Percentiles rank a stretch among this genome's conserved stretches.
These are phyloP conservation scores for Trichonephila inaurata DNA, from an alignment of 1,140 invertebrate species.

Conservation along the genomic window DNA sequence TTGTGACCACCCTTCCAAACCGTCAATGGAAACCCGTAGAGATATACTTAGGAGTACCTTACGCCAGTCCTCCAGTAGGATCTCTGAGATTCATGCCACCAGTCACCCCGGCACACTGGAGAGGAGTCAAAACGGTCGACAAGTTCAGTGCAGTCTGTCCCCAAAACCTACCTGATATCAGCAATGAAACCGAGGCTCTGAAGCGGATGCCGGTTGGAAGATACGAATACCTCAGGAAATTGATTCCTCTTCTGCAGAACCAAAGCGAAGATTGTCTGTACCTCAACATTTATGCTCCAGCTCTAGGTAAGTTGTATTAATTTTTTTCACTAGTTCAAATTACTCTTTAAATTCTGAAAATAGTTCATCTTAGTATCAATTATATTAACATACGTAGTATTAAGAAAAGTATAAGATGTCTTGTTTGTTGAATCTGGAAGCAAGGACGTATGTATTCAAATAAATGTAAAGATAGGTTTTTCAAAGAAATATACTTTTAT, in stretches of 20 bases:
- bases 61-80: conserved; percentile 95
- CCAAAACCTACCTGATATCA: conserved; percentile 83
- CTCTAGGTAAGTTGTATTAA: conserved; percentile 40
- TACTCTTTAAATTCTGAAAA: too few species aligned
- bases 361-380: too few species aligned
- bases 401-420: too few species aligned
- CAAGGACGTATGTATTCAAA: too few species aligned
- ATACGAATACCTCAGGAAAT: conserved; percentile 90
- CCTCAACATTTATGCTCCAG: conserved; percentile 96
- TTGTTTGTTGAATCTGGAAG: too few species aligned
- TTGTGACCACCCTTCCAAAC: conserved; percentile 91
- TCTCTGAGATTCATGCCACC: conserved; percentile 96
- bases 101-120: conserved; percentile 89
- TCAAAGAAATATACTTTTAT: too few species aligned
- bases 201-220: conserved; percentile 90
- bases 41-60: conserved; percentile 84
- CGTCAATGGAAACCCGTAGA: conserved; percentile 93
- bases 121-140: conserved; percentile 86
- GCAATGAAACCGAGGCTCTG: conserved; percentile 86
- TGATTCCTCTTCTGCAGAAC: conserved; percentile 92
- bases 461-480: too few species aligned
- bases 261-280: conserved; percentile 98
- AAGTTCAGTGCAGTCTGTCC: conserved; percentile 80
- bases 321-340: too few species aligned
- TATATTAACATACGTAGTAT: too few species aligned